Evolutionary conservation across 2,888 invertebrate genomes (phyloP), one percentile per base, ranked within the genome.

Genomic region (Aspidiotus destructor): DNA sequence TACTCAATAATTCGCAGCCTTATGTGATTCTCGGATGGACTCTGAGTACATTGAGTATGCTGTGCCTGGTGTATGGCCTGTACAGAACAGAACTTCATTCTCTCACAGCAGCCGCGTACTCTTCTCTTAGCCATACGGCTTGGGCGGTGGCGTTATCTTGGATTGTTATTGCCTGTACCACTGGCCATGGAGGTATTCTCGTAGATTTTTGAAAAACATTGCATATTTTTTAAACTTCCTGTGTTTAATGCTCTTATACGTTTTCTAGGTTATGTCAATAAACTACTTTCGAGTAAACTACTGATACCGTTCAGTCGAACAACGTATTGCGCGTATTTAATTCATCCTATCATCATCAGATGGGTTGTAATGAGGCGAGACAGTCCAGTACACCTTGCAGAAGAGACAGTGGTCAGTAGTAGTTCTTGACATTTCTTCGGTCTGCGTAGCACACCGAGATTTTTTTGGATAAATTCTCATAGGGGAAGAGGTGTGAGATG

Each of bases 261-360:
- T 15, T 58, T 63, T 54, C n/a, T 53, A 80, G 80, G 80, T 68
- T 79, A 85, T 77, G 83, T 89, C 55, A 86, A 86, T 63, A 81
- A 81, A 48, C 78, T 91, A 74, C 80, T 92, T 13, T 86, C 90
- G 2, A 84, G 88, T 41, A 86, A 89, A 9, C 82, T 86, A 70
- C 79, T 91, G 69, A 91, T 91, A 78, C 91, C 91, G 69, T 87
- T 91, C 79, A 91, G 90, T 67, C 81, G 91, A 73, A 88, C 91
- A 15, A 92, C 91, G 58, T 92, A 92, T 78, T 92, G 91, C 77
- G 88, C 90, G 0, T 92, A 91, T 77, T 80, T 92, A 71, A 84
- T 92, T 71, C 91, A 92, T 78, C 91, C 91, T 0, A 84, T 92
- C 68, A 85, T 89, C 71, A 86, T 92, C 74, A 83, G 91, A 73